These are phyloP conservation scores for Colossoma macropomum DNA, from an alignment of 2,113 vertebrate genomes.

Conservation along the genomic window DNA sequence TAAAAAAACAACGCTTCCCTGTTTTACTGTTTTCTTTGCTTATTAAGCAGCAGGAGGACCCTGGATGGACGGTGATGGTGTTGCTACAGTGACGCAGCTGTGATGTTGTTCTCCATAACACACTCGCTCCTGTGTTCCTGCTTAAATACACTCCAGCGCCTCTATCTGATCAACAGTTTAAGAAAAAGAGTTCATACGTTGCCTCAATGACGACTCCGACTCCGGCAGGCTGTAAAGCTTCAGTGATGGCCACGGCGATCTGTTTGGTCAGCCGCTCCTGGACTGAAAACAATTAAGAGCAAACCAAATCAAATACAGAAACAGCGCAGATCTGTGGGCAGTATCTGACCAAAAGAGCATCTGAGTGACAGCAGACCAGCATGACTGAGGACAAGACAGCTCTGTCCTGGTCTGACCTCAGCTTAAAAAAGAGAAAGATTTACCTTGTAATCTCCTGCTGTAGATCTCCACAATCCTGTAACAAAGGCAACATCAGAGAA, in stretches of 20 bases:
- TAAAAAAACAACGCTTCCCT: no score
- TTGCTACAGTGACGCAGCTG: no score
- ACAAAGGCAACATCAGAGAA: not conserved
- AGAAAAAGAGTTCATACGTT: conserved; percentile 80
- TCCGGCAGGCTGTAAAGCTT: conserved; percentile 91
- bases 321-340: not conserved
- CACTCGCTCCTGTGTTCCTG: no score
- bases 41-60: no score
- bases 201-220: conserved; percentile 96
- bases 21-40: no score
- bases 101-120: no score
- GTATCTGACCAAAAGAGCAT: not conserved
- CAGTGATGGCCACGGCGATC: conserved; percentile 95
- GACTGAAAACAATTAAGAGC: conserved; percentile 75
- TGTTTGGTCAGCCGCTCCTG: conserved; percentile 98
- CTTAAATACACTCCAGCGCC: not conserved
- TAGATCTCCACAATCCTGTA: conserved; percentile 98
- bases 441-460: conserved; percentile 96
- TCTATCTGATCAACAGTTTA: not conserved
- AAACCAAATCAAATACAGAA: conserved; percentile 18
- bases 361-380: no score
- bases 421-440: not conserved
- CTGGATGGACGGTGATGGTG: no score
- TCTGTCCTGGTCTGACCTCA: no score
- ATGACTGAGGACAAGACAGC: no score